Conservation (phyloP, 2,888 invertebrate species). For the Aphodius granarius region DNA sequence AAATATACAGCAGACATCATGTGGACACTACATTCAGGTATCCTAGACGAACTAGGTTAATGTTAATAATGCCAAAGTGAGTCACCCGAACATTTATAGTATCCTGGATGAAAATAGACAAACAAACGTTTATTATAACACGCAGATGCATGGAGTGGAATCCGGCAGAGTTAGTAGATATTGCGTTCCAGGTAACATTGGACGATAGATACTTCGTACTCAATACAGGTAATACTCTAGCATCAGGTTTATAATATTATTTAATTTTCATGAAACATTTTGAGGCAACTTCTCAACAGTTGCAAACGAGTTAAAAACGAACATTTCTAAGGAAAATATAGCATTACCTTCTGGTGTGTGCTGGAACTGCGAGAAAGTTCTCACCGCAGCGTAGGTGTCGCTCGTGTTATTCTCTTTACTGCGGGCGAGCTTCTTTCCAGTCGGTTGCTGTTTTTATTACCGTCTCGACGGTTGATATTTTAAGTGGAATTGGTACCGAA, state of each 20-base stretch:
- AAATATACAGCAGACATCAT: background rate
- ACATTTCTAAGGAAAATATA: background rate
- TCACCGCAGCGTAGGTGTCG: background rate
- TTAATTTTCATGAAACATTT: too few species aligned
- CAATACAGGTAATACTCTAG: too few species aligned
- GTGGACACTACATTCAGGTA: background rate
- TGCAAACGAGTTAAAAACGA: background rate
- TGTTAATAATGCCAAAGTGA: background rate
- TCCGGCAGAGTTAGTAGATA: too few species aligned
- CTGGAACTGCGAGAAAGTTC: background rate
- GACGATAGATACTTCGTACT: too few species aligned
- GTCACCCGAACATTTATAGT: background rate
- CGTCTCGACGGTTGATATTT: background rate
- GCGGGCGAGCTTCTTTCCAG: background rate
- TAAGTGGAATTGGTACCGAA: background rate
- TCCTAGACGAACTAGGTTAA: background rate
- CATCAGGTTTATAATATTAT: too few species aligned
- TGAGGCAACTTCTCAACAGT: too few species aligned
- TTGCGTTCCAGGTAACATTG: too few species aligned
- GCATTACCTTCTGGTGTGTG: background rate
- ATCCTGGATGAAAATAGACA: background rate
- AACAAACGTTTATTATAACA: background rate
- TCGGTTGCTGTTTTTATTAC: background rate
- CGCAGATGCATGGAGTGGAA: too few species aligned
- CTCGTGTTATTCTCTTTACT: background rate